A percentile compares a stretch with the other conserved stretches of the same genome.
phyloP scores from a whole-genome alignment of 2,797 vertebrate genomes.

The Anomalospiza imberbis region DNA sequence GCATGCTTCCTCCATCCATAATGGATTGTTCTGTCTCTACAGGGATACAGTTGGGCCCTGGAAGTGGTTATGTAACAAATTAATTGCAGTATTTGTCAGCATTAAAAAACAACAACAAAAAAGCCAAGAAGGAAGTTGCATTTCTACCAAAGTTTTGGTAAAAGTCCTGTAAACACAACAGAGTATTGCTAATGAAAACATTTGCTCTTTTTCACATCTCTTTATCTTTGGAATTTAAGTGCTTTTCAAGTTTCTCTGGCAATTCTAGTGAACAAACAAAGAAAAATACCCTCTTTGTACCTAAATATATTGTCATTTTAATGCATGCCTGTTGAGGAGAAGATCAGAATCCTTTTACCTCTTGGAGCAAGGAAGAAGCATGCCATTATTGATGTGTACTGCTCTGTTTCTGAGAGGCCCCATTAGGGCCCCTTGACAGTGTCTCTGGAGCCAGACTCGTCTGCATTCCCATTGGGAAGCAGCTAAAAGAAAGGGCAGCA shows the following conservation, averaged over 20 bases:
- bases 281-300: background rate
- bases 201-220: background rate
- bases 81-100: slow-evolving; percentile 31
- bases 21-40: slow-evolving; percentile 23
- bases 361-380: background rate
- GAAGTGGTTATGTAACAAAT: slow-evolving; percentile 39
- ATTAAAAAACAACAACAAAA: background rate
- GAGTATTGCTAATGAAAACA: background rate
- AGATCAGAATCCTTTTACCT: background rate
- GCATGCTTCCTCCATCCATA: slow-evolving; percentile 11
- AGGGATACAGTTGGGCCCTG: background rate
- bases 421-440: background rate
- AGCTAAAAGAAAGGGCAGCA: background rate
- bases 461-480: background rate
- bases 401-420: background rate
- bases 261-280: background rate
- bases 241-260: background rate
- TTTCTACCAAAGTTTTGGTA: slow-evolving; percentile 10
- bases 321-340: background rate
- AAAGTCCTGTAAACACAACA: background rate
- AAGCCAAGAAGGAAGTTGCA: background rate
- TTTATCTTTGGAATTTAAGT: background rate
- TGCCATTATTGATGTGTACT: background rate
- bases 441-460: background rate
- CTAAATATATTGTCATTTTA: background rate